A percentile compares a stretch with the other conserved stretches of the same genome.
phyloP scores from a whole-genome alignment of 2,113 vertebrate genomes.

The Triplophysa dalaica region DNA sequence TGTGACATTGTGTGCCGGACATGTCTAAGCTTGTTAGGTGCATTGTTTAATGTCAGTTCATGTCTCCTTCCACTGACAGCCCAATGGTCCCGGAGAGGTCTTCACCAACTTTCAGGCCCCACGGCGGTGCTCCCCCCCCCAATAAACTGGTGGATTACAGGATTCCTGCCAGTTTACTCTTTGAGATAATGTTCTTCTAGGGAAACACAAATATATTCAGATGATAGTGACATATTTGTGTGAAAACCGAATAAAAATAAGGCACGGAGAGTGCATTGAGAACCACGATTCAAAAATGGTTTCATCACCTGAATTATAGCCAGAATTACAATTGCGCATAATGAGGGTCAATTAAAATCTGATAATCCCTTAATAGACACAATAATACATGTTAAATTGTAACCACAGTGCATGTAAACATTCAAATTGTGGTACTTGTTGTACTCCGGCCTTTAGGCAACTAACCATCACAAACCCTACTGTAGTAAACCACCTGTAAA shows the following conservation, averaged over 20 bases:
- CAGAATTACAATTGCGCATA: no score
- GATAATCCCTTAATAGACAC: no score
- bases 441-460: no score
- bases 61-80: conserved; percentile 80
- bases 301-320: no score
- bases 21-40: conserved; percentile 77
- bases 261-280: no score
- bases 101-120: conserved; percentile 61
- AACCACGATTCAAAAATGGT: no score
- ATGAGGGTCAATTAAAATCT: no score
- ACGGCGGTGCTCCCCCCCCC: conserved; percentile 66
- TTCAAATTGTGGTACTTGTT: no score
- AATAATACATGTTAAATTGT: no score
- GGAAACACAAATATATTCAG: conserved; percentile 60
- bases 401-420: no score
- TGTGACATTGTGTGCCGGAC: conserved; percentile 71
- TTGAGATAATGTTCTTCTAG: conserved; percentile 70
- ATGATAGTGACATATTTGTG: not conserved
- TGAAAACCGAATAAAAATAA: not conserved
- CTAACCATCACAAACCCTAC: no score
- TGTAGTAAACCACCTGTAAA: no score
- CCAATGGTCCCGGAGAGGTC: conserved; percentile 64
- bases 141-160: conserved; percentile 69
- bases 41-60: conserved; percentile 82
- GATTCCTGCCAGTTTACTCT: conserved; percentile 69